Evolutionary conservation across 2,797 vertebrate species (phyloP), one percentile per base, ranked within the genome.

Genomic region (Crocodylus rhombifer): DNA sequence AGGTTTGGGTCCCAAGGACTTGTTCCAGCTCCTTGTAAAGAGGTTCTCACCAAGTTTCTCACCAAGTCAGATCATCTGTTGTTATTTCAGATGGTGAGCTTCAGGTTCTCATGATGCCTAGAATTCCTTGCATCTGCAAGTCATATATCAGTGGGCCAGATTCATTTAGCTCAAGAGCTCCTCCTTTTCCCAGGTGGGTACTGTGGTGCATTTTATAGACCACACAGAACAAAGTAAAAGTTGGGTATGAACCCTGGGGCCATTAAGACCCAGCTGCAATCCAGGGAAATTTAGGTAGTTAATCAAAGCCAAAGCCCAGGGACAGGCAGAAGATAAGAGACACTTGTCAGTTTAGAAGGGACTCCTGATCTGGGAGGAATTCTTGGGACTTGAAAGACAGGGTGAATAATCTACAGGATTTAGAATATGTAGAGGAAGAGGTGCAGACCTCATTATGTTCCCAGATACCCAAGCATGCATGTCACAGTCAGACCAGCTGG

Each of bases 101-200:
- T 93, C 60, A 93, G 80, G 69, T 94, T 93, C 76, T 93, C 55
- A 14, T 0, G 0, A 23, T 60, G 6, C n/a, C 91, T 83, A 58
- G 75, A 89, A 75, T 42, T 87, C n/a, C 55, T 88, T 21, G 76
- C 36, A 21, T 95, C 13, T 63, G 77, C 83, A 80, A 90, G 30
- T 63, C 61, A n/a, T 75, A 12, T 16, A 10, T 60, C 80, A 74
- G 18, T 1, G 3, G 30, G 25, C 95, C 92, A 96, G 73, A 92
- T 86, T 86, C 79, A 82, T 77, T 60, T 81, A 60, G 16, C 57
- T 86, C 13, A 75, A 20, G 14, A 56, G 92, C 62, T 80, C 80
- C 15, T 13, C 26, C 13, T 91, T 33, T 36, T 89, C 58, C 61
- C n/a, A n/a, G 3, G 5, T n/a, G 16, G 64, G 30, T 51, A 51